Evolutionary conservation across 2,113 vertebrate genomes (phyloP), one percentile per base, ranked within the genome.

Genomic region (Collichthys lucidus): DNA sequence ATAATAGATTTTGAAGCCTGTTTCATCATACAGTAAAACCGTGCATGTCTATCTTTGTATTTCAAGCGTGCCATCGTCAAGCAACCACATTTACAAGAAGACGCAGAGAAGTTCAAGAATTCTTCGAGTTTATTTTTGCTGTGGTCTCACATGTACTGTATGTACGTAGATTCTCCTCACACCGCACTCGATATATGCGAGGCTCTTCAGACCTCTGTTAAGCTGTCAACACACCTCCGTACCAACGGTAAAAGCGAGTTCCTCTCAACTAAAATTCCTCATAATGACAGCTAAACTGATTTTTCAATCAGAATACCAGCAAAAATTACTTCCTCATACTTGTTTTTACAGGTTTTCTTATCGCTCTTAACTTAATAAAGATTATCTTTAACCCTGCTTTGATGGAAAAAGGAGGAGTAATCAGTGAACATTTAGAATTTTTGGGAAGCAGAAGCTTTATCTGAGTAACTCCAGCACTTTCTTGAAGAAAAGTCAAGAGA

Each of bases 281-380:
- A 6, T 31, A 68, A 52, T 10, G 11, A 64, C n/a, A 60, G 35
- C 35, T 60, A 5, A 66, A 47, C 44, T 12, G 1, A 63, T 64
- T 70, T 60, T 67, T 26, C 15, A 47, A 42, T 63, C 55, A 11
- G 22, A 77, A 65, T 55, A 42, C 66, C 3, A 66, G n/a, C 49
- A 14, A 62, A 76, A 76, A 64, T 17, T 67, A 70, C 61, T 61
- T 26, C 42, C 29, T 72, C 17, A 57, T 42, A 68, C 31, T 52
- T 76, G 53, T 79, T 49, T 40, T 44, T 7, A 22, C 50, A 60
- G 35, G 11, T 42, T 68, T 46, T 52, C 24, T 46, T 75, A 62
- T 88, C 46, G 1, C 29, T 44, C 8, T 20, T 69, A 17, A 74
- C 15, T 24, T 47, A 50, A 17, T 46, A 26, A 35, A 20, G 12